Conservation (phyloP, 2,113 vertebrate genomes). For the Gorilla gorilla region DNA sequence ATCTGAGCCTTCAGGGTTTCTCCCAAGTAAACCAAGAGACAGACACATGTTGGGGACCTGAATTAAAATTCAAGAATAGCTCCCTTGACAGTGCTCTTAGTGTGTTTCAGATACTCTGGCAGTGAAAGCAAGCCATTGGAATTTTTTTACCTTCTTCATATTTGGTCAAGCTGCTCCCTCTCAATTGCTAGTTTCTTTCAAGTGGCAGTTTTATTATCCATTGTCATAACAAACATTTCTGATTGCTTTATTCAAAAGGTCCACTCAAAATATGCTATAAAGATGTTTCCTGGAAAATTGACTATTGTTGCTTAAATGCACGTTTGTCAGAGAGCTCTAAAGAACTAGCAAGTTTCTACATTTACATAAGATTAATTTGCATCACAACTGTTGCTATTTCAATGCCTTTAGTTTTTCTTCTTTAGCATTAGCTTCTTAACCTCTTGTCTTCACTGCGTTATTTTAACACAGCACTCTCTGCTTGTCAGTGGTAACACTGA, state of each 20-base stretch:
- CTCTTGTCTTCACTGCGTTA: background rate
- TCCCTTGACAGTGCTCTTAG: background rate
- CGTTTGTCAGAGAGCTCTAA: conserved; percentile 50
- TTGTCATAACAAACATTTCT: conserved; percentile 68
- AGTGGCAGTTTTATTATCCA: conserved; percentile 28
- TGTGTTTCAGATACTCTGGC: background rate
- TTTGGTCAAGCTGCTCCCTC: conserved; percentile 52
- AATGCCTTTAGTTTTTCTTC: background rate
- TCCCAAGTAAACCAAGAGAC: background rate
- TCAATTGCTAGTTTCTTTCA: conserved; percentile 43
- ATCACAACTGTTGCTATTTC: background rate
- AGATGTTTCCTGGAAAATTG: conserved; percentile 60
- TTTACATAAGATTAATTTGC: conserved; percentile 62
- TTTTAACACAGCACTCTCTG: background rate
- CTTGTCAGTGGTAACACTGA: background rate
- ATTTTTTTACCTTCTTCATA: background rate
- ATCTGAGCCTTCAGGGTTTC: background rate
- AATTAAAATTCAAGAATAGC: conserved; percentile 1
- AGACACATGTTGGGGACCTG: background rate
- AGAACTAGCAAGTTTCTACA: conserved; percentile 36
- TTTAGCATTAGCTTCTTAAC: background rate
- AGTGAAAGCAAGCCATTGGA: background rate
- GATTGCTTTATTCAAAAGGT: conserved; percentile 70
- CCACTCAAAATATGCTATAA: conserved; percentile 52
- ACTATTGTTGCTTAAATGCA: conserved; percentile 72